Evolutionary conservation across 2,888 invertebrate species (phyloP), one percentile per base, ranked within the genome.

Genomic region (Dichetophora obliterata): DNA sequence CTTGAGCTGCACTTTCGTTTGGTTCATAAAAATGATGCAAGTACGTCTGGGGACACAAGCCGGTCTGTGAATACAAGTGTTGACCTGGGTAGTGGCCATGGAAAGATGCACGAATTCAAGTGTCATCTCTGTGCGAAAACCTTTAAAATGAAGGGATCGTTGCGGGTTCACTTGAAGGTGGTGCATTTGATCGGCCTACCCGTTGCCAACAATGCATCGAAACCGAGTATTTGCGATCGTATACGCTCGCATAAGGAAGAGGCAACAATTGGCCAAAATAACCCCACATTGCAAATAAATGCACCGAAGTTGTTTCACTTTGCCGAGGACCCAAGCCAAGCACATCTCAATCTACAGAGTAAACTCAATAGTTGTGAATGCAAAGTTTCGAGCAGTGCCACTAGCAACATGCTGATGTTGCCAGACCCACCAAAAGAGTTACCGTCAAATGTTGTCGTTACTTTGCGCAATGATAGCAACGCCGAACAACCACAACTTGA

Each of bases 151-250:
- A 91, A 93, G 81, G 95, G 95, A 6, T 95, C 95, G 75, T 88
- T 96, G 8, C 94, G 95, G 91, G 93, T 96, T 5, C 96, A 96
- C 87, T 90, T 95, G 83, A 91, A 95, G 83, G 95, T 95, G 19
- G 94, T 95, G 0, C 96, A 96, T 88, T 92, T 85, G 34, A 82
- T 87, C 74, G 86, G 86, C 9, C 72, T 86, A 52, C 81, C 82
- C 14, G 77, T 76, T 63, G 79, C 66, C 16, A 81, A 79, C 71
- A 84, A 78, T 79, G 77, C 81, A 54, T 80, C 82, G n/a, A 88
- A 87, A 80, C 80, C 86, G 4, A 85, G 80, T 79, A 87, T 87
- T 75, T 87, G 87, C 77, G 87, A 87, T 80, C 86, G 87, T 24
- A 87, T 87, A 78, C 82, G 87, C 9, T 9, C 27, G 0, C 84